Evolutionary conservation across 1,140 invertebrate genomes (phyloP), one percentile per base, ranked within the genome.

Genomic region (Meloidogyne floridensis): DNA sequence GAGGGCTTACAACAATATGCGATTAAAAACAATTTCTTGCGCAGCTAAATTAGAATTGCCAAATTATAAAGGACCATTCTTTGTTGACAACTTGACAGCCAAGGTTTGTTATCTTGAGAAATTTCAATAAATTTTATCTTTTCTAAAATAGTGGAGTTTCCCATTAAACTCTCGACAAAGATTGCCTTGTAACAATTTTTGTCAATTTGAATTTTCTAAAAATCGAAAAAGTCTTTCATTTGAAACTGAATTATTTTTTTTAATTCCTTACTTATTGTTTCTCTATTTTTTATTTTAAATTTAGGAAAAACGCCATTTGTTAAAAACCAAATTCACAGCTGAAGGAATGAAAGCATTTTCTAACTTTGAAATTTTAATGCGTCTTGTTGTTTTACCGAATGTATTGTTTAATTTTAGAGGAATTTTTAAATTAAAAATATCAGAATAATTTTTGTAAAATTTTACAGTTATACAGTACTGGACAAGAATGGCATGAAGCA

Each of bases 1-100:
- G 13, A 69, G 59, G 56, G n/a, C 18, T 42, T 65, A 51, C n/a
- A 15, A 65, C 15, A 65, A 65, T 20, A 42, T 79, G 65, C 65
- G 77, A n/a, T 43, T 72, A 43, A 69, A 69, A n/a, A 72, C 69
- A 53, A 79, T 79, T 53, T 54, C 77, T n/a, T n/a, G 47, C 43
- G 18, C 65, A 15, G 77, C 77, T 18, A 69, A 53, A 13, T 51
- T 79, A 51, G 77, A 79, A 70, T 69, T 79, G 9, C 20, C 65
- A 13, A 70, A 72, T 11, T 20, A 72, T 56, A 53, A 79, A 51
- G 77, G 54, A 43, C 65, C 77, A 51, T 53, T 69, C 9, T 51
- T 79, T 79, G 4, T 65, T 69, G 51, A 51, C 8, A 53, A 32
- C 7, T 54, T 76, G 5, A 32, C 69, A 20, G 4, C 59, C n/a